phyloP scores from a whole-genome alignment of 2,113 vertebrate genomes.

The Hippolais icterina region DNA sequence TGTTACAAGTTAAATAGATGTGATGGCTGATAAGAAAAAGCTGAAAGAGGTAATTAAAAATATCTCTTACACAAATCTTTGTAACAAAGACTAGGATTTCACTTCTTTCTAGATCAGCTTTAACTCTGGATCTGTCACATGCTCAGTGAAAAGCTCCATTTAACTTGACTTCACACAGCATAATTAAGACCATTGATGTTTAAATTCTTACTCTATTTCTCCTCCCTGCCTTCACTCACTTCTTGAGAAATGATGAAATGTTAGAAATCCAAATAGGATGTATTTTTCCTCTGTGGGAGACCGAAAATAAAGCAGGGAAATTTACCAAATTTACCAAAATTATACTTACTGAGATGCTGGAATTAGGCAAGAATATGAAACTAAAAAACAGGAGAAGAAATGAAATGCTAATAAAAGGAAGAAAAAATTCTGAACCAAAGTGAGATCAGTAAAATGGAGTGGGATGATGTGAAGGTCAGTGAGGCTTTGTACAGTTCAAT shows the following conservation, averaged over 20 bases:
- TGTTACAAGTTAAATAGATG: not conserved
- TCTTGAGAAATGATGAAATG: not conserved
- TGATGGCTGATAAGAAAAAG: not conserved
- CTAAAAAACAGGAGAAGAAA: not conserved
- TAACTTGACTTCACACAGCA: not conserved
- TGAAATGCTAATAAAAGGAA: not conserved
- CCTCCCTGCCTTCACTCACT: not conserved
- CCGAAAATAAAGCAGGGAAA: too few relatives aligned
- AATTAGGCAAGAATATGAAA: not conserved
- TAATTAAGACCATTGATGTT: not conserved
- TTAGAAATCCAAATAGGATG: not conserved
- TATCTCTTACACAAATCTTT: not conserved
- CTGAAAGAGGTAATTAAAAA: not conserved
- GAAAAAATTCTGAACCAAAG: not conserved
- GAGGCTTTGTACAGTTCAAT: not conserved
- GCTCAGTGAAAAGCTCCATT: not conserved
- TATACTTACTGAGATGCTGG: not conserved
- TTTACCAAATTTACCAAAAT: not conserved
- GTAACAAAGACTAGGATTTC: not conserved
- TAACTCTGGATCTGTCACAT: not conserved
- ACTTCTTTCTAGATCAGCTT: not conserved
- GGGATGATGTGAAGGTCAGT: not conserved
- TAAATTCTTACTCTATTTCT: not conserved
- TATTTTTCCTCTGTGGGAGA: not conserved
- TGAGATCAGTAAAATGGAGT: not conserved